Conservation (phyloP, 2,113 vertebrate species). For the Xenopus borealis region DNA sequence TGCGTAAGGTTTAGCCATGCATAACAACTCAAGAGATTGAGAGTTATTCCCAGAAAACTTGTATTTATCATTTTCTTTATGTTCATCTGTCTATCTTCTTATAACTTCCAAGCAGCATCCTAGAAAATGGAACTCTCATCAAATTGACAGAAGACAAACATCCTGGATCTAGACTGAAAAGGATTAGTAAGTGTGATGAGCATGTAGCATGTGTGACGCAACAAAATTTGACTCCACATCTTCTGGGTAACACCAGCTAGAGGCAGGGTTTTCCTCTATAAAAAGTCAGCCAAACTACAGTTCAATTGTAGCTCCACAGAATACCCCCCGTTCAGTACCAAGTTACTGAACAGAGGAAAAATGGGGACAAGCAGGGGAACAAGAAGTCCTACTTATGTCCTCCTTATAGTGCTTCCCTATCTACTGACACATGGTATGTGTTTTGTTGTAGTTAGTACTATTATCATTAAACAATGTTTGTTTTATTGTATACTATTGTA, state of each 20-base stretch:
- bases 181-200: background rate
- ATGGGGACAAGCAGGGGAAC: slow-evolving; percentile 25
- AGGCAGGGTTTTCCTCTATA: slow-evolving; percentile 7
- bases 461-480: background rate
- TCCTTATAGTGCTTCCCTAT: slow-evolving; percentile 10
- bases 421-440: slow-evolving; percentile 15
- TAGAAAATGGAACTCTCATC: slow-evolving; percentile 7
- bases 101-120: background rate
- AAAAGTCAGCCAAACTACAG: background rate
- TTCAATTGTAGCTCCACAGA: slow-evolving; percentile 11
- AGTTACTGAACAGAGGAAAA: slow-evolving; percentile 12
- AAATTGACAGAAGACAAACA: slow-evolving; percentile 40
- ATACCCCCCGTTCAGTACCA: slow-evolving; percentile 6
- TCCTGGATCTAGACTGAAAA: slow-evolving; percentile 30
- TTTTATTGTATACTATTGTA: background rate
- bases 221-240: background rate
- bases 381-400: slow-evolving; percentile 9
- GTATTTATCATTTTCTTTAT: slow-evolving; percentile 4
- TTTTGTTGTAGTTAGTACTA: background rate
- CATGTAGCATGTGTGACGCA: slow-evolving; percentile 8
- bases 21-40: background rate
- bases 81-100: background rate
- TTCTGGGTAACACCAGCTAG: background rate
- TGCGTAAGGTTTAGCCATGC: no score
- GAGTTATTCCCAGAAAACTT: background rate